Percentiles rank a stretch among this genome's conserved stretches.
phyloP scores from a whole-genome alignment of 2,888 invertebrate species.

The Piscicola geometra region DNA sequence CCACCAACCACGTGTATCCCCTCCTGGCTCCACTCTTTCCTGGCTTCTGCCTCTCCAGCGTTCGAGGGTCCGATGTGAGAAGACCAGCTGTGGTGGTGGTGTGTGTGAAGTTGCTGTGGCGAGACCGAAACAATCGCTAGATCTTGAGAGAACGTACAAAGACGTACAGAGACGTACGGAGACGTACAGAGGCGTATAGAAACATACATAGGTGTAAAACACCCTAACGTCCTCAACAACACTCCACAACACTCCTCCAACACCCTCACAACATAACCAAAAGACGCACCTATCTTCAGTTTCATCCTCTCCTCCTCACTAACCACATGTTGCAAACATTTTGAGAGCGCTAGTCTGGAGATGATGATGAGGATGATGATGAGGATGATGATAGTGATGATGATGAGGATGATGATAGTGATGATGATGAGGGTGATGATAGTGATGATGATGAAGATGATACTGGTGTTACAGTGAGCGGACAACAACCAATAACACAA shows the following conservation, averaged over 20 bases:
- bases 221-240: neutral
- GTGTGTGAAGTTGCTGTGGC: neutral
- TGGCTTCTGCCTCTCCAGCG: constrained; percentile 82
- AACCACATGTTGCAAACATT: constrained; percentile 68
- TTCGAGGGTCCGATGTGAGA: constrained; percentile 72
- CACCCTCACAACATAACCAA: neutral
- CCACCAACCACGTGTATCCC: constrained; percentile 74
- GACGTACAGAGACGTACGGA: too few relatives aligned
- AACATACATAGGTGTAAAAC: too few relatives aligned
- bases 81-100: constrained; percentile 68
- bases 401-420: neutral
- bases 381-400: constrained; percentile 43
- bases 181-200: too few relatives aligned
- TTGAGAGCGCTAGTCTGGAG: constrained; percentile 72
- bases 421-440: too few relatives aligned
- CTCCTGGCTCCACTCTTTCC: constrained; percentile 84
- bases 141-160: neutral
- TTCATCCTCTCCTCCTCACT: constrained; percentile 70
- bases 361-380: too few relatives aligned
- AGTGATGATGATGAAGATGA: neutral
- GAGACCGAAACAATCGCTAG: neutral
- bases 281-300: constrained; percentile 74
- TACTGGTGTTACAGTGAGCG: too few relatives aligned
- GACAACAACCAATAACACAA: too few relatives aligned
- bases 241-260: neutral